Evolutionary conservation across 2,797 vertebrate species (phyloP), one percentile per base, ranked within the genome.

Genomic region (Garrulus glandarius): DNA sequence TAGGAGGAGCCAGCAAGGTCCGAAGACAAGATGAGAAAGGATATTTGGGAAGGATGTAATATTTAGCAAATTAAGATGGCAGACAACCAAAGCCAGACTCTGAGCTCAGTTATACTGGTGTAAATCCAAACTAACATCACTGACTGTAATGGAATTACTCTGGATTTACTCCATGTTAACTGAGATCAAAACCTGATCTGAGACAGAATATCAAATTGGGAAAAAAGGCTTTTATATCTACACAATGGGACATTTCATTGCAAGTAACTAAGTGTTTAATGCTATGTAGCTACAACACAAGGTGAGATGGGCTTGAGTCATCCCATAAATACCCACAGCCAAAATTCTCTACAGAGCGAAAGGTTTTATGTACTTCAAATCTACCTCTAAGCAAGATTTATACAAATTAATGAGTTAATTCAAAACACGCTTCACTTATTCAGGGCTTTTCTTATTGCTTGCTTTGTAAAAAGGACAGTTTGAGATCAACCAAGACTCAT

Each of bases 111-210:
- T 82, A 55, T 43, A 74, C 88, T 90, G 80, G 84, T 93, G 83
- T 92, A 95, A 97, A 93, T 92, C 77, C 95, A 95, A 93, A 78
- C 53, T 44, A 95, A 71, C 43, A 84, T 59, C 70, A 76, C 36
- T 84, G 60, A 53, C 57, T 61, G 53, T 75, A 92, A 75, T 29
- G 63, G 63, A 94, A 88, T 61, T 87, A 76, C 49, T 56, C 88
- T 76, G 63, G 77, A 81, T 88, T 95, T 92, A 90, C 80, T 90
- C 85, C 85, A 88, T 32, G 19, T 85, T 94, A 87, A 85, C 29
- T 0, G 16, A 92, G 89, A 91, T 57, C 53, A 94, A 95, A 90
- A 77, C 36, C 60, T 79, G n/a, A 41, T 80, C 56, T 80, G 24
- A 91, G 59, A 61, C 19, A 47, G 65, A 94, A 39, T 27, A 90